These are phyloP conservation scores for Diplodus sargus DNA, from an alignment of 2,797 vertebrate species.

Conservation along the genomic window DNA sequence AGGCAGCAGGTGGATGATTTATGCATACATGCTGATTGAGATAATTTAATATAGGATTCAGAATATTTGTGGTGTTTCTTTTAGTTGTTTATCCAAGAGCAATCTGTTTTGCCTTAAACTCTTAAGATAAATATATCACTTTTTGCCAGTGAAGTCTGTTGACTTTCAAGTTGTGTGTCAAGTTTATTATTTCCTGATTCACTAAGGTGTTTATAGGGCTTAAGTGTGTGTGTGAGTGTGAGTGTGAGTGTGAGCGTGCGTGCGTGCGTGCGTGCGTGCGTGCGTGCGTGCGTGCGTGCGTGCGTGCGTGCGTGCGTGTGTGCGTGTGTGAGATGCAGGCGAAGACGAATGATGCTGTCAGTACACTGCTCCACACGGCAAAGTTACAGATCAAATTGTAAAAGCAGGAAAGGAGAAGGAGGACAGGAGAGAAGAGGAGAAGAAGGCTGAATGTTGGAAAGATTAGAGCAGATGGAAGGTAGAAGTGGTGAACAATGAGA, in stretches of 20 bases:
- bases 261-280: too few relatives aligned
- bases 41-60: neutral
- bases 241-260: slow-evolving; percentile 26
- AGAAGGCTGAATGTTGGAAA: slow-evolving; percentile 40
- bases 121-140: slow-evolving; percentile 14
- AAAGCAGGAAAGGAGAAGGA: slow-evolving; percentile 39
- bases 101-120: neutral
- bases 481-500: slow-evolving; percentile 40
- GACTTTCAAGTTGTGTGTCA: slow-evolving; percentile 36
- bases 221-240: neutral
- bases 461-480: slow-evolving; percentile 48
- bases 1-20: too few relatives aligned
- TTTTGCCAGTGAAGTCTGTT: slow-evolving; percentile 9
- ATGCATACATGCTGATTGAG: too few relatives aligned
- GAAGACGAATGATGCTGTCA: slow-evolving; percentile 75
- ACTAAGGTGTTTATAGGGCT: slow-evolving; percentile 46
- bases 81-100: slow-evolving; percentile 15
- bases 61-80: slow-evolving; percentile 6
- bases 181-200: slow-evolving; percentile 48
- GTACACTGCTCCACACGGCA: slow-evolving; percentile 38
- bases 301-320: neutral
- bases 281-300: neutral
- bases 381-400: slow-evolving; percentile 64
- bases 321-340: slow-evolving; percentile 21
- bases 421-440: slow-evolving; percentile 18